Evolutionary conservation across 2,888 invertebrate species (phyloP).

Genomic region (Trilocha varians): DNA sequence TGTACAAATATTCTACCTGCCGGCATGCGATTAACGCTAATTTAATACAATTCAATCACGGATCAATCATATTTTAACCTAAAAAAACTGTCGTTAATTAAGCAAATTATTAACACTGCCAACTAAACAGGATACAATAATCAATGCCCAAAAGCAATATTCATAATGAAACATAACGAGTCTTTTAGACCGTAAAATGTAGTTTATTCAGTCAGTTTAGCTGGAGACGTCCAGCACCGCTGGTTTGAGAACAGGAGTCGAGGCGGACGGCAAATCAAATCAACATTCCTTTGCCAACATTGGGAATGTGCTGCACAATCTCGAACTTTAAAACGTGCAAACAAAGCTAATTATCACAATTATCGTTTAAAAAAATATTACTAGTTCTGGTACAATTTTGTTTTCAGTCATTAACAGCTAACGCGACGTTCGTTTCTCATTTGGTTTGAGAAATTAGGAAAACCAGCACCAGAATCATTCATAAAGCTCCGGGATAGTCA

Average conservation of each 20-base stretch:
- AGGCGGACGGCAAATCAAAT: background rate
- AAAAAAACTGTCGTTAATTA: background rate
- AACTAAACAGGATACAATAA: background rate
- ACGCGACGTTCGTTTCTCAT: background rate
- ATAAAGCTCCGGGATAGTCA: background rate
- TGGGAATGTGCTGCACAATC: conserved; percentile 1
- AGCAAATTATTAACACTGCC: background rate
- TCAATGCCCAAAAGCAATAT: background rate
- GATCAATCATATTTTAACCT: conserved; percentile 1
- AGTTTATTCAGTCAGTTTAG: background rate
- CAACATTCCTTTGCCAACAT: background rate
- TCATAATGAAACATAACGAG: background rate
- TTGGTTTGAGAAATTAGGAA: background rate
- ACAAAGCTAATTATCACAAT: background rate
- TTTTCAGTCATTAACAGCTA: background rate
- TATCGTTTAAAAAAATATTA: background rate
- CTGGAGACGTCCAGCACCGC: background rate
- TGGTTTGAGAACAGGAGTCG: background rate
- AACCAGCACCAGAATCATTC: background rate
- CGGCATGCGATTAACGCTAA: conserved; percentile 35
- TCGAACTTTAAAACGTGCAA: background rate
- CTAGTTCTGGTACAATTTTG: background rate
- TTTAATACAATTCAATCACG: conserved; percentile 6
- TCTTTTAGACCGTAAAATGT: background rate
- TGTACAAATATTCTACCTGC: conserved; percentile 62